phyloP scores from a whole-genome alignment of 2,797 vertebrate species.

The Fistularia commersonii region DNA sequence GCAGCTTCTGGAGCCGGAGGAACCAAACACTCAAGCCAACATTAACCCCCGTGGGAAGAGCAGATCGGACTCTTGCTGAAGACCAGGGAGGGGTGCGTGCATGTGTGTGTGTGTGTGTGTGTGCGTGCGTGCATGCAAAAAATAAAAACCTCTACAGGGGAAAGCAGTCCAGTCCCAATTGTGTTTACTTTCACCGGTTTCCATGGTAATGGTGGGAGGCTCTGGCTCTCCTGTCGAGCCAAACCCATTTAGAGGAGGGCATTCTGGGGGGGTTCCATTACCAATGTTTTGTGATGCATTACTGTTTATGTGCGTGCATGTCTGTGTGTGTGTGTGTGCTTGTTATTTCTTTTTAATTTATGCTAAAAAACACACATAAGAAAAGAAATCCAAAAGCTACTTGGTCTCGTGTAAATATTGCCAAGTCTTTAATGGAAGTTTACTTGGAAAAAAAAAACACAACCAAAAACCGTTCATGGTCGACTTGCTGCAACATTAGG shows the following conservation, averaged over 20 bases:
- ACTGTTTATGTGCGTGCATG: neutral
- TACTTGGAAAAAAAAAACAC: too few species aligned
- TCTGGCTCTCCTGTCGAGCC: conserved; percentile 19
- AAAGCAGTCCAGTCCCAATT: conserved; percentile 40
- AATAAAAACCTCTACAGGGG: conserved; percentile 5
- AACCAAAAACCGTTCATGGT: too few species aligned
- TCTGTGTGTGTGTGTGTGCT: conserved; percentile 2
- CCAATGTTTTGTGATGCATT: neutral
- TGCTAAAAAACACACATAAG: neutral
- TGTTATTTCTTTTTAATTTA: neutral
- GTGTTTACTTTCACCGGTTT: conserved; percentile 54
- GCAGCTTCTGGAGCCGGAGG: conserved; percentile 23
- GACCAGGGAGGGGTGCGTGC: too few species aligned
- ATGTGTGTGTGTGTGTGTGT: neutral
- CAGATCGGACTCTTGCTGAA: conserved; percentile 49
- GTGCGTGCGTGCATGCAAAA: conserved; percentile 15
- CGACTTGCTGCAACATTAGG: too few species aligned
- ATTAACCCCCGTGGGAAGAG: conserved; percentile 56
- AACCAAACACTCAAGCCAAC: conserved; percentile 26
- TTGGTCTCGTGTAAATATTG: neutral
- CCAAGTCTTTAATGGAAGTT: too few species aligned
- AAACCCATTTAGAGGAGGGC: conserved; percentile 31
- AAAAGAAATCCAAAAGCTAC: neutral
- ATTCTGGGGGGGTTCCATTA: conserved; percentile 28
- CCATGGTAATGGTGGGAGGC: conserved; percentile 48